These are phyloP conservation scores for Genyomyrus donnyi DNA, from an alignment of 2,113 vertebrate species.

Conservation along the genomic window DNA sequence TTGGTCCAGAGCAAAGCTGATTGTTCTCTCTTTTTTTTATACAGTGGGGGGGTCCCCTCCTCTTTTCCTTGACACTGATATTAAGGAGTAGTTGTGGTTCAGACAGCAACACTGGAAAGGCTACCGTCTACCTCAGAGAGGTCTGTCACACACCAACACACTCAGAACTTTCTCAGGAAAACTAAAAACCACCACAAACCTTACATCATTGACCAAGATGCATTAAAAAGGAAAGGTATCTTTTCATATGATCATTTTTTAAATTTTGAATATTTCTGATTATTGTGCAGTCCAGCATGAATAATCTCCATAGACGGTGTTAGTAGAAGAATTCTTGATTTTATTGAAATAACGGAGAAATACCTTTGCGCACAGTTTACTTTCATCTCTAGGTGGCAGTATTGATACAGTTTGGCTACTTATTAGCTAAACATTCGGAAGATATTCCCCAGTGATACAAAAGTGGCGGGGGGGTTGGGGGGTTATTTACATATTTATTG, in stretches of 20 bases:
- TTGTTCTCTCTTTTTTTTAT: neutral
- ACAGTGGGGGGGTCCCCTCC: neutral
- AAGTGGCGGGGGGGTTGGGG: neutral
- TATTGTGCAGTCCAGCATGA: neutral
- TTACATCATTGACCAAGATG: neutral
- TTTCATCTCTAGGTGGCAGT: conserved; percentile 54
- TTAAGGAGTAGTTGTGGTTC: neutral
- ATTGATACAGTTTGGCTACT: conserved; percentile 45
- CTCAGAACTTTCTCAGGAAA: neutral
- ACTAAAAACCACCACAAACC: neutral
- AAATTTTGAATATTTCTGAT: neutral
- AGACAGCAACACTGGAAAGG: neutral
- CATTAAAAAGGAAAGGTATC: neutral
- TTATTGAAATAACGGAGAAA: neutral
- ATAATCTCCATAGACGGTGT: neutral
- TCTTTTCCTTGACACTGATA: neutral
- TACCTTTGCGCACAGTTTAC: neutral
- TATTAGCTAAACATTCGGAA: neutral
- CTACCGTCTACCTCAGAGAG: neutral
- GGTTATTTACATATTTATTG: conserved; percentile 12
- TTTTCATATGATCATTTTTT: neutral
- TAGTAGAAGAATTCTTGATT: neutral
- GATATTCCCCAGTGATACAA: neutral
- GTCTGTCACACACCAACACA: neutral
- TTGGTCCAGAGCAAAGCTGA: neutral